Conservation (phyloP, 2,888 invertebrate species). For the Parnassius smintheus region DNA sequence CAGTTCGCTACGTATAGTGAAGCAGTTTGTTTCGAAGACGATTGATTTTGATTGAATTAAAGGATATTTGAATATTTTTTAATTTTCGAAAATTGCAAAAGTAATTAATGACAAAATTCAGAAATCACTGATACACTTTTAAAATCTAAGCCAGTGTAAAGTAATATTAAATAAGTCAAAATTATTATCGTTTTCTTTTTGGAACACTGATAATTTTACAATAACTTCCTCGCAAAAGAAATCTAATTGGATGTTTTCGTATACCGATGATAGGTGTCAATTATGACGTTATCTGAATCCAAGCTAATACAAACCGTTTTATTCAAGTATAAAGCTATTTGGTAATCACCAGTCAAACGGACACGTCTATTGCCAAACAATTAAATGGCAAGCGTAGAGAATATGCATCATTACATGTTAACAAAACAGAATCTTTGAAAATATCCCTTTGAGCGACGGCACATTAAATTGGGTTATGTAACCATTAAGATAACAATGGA, state of each 20-base stretch:
- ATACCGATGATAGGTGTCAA: slow-evolving; percentile 20
- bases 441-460: slow-evolving; percentile 69
- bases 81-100: no score
- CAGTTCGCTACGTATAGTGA: not conserved
- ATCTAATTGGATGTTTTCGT: not conserved
- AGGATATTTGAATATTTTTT: no score
- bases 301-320: not conserved
- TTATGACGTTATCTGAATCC: slow-evolving; percentile 13
- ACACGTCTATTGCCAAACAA: slow-evolving; percentile 68
- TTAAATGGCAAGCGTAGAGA: slow-evolving; percentile 75
- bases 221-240: not conserved
- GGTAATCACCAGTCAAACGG: slow-evolving; percentile 60
- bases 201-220: not conserved
- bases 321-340: slow-evolving; percentile 30
- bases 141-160: no score
- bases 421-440: slow-evolving; percentile 67
- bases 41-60: no score
- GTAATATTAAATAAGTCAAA: no score
- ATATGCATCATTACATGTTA: slow-evolving; percentile 76
- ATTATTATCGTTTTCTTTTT: no score
- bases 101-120: no score
- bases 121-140: no score
- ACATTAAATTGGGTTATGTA: slow-evolving; percentile 69
- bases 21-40: no score
- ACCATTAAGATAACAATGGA: slow-evolving; percentile 66